A percentile compares a stretch with the other conserved stretches of the same genome.
Conservation (phyloP, 2,113 vertebrate species). For the Sisor rabdophorus region DNA sequence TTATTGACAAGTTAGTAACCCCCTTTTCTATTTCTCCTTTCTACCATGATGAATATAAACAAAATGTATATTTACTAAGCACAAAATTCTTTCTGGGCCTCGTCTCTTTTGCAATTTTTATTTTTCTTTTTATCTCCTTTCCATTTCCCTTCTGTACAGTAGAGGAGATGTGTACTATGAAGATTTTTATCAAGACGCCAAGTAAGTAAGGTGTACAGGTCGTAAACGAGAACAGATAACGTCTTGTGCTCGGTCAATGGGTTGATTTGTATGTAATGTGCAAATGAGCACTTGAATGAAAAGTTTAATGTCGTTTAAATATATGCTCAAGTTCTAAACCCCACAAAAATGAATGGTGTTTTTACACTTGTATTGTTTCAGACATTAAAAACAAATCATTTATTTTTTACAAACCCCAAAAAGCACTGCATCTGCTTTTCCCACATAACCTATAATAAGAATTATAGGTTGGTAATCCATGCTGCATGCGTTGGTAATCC, state of each 20-base stretch:
- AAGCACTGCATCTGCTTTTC: no score
- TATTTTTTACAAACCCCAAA: background rate
- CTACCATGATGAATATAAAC: background rate
- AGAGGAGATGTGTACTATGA: constrained; percentile 69
- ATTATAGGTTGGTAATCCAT: background rate
- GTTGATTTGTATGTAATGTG: background rate
- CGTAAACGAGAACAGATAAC: background rate
- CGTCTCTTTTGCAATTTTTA: constrained; percentile 13
- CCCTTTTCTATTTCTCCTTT: constrained; percentile 42
- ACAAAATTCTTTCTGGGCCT: background rate
- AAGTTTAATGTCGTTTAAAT: no score
- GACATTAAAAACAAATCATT: background rate
- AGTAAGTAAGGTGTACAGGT: constrained; percentile 68
- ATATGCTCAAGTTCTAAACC: no score
- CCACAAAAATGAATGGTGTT: no score
- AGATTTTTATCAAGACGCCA: constrained; percentile 63
- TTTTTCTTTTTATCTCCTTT: constrained; percentile 45
- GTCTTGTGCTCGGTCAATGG: background rate
- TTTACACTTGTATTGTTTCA: no score
- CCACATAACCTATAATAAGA: no score
- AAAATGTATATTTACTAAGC: no score
- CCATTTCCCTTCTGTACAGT: constrained; percentile 43
- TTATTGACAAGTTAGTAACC: constrained; percentile 93
- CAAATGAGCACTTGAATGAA: background rate
- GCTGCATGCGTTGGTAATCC: background rate